phyloP scores from a whole-genome alignment of 2,113 vertebrate genomes.

The Oophaga pumilio region DNA sequence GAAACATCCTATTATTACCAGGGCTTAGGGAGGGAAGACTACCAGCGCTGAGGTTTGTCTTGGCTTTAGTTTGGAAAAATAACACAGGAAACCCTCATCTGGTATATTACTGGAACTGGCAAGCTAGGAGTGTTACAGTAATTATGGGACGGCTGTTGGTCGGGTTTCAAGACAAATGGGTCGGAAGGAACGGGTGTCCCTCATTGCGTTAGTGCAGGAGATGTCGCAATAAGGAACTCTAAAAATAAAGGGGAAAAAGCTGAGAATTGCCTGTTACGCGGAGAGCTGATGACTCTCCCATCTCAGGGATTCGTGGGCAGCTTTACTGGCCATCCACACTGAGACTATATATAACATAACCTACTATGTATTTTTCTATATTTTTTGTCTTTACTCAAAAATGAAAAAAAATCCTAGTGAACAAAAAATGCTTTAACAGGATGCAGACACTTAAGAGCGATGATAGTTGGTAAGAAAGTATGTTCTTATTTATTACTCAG shows the following conservation, averaged over 20 bases:
- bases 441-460: no score
- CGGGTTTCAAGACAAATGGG: constrained; percentile 32
- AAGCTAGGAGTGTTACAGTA: constrained; percentile 66
- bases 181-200: constrained; percentile 4
- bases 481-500: no score
- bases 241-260: neutral
- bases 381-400: no score
- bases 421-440: no score
- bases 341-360: neutral
- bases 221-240: neutral
- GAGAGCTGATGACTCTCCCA: neutral
- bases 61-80: constrained; percentile 67
- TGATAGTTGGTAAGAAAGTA: no score
- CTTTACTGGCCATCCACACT: neutral
- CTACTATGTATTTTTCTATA: neutral
- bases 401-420: no score
- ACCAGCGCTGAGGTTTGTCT: constrained; percentile 67
- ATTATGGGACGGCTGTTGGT: constrained; percentile 46
- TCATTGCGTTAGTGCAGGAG: neutral
- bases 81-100: constrained; percentile 71
- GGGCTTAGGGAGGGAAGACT: constrained; percentile 63
- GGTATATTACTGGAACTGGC: constrained; percentile 78
- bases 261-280: neutral
- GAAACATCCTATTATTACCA: constrained; percentile 77
- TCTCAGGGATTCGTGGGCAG: neutral